Evolutionary conservation across 2,113 vertebrate genomes (phyloP).

Genomic region (Apeltes quadracus): DNA sequence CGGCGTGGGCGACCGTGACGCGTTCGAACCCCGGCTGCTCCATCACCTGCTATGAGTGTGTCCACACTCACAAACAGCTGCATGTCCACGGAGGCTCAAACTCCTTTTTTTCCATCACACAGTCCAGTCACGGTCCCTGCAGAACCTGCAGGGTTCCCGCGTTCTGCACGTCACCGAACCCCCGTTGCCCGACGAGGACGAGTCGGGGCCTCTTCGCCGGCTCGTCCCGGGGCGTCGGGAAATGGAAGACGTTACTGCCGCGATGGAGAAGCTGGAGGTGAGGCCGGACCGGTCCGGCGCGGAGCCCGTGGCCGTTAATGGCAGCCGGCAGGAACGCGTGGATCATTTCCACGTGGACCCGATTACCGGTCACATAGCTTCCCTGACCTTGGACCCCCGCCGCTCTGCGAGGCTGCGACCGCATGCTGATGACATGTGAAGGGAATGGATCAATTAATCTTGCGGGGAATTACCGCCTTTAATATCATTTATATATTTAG

Average conservation of each 20-base stretch:
- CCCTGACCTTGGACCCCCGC: constrained; percentile 69
- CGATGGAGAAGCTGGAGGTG: constrained; percentile 72
- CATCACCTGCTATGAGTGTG: too few relatives aligned
- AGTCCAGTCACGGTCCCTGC: constrained; percentile 95
- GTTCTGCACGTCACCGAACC: constrained; percentile 68
- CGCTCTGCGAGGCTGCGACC: constrained; percentile 62
- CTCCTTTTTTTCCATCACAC: constrained; percentile 14
- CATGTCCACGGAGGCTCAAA: constrained; percentile 6
- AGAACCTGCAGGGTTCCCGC: constrained; percentile 85
- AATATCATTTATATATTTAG: constrained; percentile 15
- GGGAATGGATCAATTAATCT: constrained; percentile 2
- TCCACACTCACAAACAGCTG: neutral
- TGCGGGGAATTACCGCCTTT: constrained; percentile 19
- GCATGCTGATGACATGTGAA: constrained; percentile 81
- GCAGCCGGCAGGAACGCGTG: constrained; percentile 60
- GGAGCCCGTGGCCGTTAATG: constrained; percentile 55
- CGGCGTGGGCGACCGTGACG: too few relatives aligned
- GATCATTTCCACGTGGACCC: constrained; percentile 65
- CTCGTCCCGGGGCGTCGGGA: constrained; percentile 54
- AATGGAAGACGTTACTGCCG: constrained; percentile 56
- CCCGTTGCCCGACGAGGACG: constrained; percentile 54
- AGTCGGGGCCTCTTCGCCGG: constrained; percentile 45
- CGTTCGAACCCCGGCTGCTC: too few relatives aligned
- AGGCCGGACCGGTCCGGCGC: constrained; percentile 46
- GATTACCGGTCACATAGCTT: constrained; percentile 68